phyloP scores from a whole-genome alignment of 2,888 invertebrate species.

The Alloscopus bannaensis region DNA sequence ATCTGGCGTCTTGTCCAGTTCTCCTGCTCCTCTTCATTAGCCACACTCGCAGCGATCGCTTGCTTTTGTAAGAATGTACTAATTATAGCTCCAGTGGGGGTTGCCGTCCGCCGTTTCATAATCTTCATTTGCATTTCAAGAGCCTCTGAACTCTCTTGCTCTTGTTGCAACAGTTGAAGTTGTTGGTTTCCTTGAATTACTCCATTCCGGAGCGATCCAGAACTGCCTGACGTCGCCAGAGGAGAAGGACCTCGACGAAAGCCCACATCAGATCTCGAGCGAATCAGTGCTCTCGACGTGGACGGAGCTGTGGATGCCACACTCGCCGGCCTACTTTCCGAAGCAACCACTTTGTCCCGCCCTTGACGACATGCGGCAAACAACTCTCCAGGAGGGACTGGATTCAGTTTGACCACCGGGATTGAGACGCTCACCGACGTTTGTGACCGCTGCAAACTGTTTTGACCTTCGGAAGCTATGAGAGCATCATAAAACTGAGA shows the following conservation, averaged over 20 bases:
- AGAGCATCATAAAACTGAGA: slow-evolving; percentile 65
- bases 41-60: slow-evolving; percentile 14
- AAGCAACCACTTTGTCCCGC: slow-evolving; percentile 51
- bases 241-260: slow-evolving; percentile 54
- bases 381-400: slow-evolving; percentile 62
- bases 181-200: slow-evolving; percentile 22
- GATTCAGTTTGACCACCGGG: slow-evolving; percentile 64
- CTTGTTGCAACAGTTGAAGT: slow-evolving; percentile 15
- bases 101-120: slow-evolving; percentile 58
- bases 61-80: slow-evolving; percentile 65
- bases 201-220: neutral
- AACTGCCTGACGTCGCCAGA: neutral
- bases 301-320: slow-evolving; percentile 24
- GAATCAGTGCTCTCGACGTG: slow-evolving; percentile 31
- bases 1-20: slow-evolving; percentile 59
- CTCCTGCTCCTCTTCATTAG: slow-evolving; percentile 37
- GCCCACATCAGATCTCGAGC: slow-evolving; percentile 62
- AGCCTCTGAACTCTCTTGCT: slow-evolving; percentile 36
- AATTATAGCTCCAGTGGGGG: slow-evolving; percentile 61
- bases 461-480: slow-evolving; percentile 52
- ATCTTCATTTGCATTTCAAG: slow-evolving; percentile 63
- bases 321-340: slow-evolving; percentile 44
- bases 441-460: slow-evolving; percentile 54
- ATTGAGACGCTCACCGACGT: slow-evolving; percentile 59
- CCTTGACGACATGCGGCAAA: slow-evolving; percentile 66